Evolutionary conservation across 2,888 invertebrate genomes (phyloP).

Genomic region (Cerceris rybyensis): DNA sequence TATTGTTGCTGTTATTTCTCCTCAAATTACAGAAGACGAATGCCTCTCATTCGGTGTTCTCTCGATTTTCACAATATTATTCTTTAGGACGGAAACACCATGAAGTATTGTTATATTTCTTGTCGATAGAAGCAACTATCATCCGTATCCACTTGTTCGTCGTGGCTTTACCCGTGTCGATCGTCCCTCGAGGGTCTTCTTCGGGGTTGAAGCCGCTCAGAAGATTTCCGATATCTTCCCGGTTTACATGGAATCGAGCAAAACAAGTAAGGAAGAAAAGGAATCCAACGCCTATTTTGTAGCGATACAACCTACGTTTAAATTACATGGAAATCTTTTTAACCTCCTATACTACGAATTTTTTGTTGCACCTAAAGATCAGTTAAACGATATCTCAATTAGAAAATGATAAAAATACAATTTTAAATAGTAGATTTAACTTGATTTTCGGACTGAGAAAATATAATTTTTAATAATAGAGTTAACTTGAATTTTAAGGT

Average conservation of each 20-base stretch:
- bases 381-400: too few relatives aligned
- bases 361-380: too few relatives aligned
- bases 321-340: too few relatives aligned
- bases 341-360: too few relatives aligned
- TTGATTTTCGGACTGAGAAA: too few relatives aligned
- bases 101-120: conserved; percentile 4
- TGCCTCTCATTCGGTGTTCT: neutral
- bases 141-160: conserved; percentile 33
- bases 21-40: too few relatives aligned
- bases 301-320: too few relatives aligned
- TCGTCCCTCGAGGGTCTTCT: conserved; percentile 53
- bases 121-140: conserved; percentile 7
- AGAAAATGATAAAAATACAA: too few relatives aligned
- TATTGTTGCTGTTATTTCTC: too few relatives aligned
- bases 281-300: neutral
- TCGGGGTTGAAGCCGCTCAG: conserved; percentile 42
- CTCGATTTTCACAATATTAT: neutral
- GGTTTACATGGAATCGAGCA: conserved; percentile 39
- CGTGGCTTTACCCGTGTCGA: conserved; percentile 27
- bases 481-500: too few relatives aligned
- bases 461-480: too few relatives aligned
- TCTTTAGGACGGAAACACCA: neutral
- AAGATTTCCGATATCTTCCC: conserved; percentile 40
- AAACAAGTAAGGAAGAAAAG: conserved; percentile 5
- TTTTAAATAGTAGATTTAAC: too few relatives aligned